Base-by-base conservation (phyloP, 2,888 invertebrate genomes). In the Epinotia brunnichana region DNA sequence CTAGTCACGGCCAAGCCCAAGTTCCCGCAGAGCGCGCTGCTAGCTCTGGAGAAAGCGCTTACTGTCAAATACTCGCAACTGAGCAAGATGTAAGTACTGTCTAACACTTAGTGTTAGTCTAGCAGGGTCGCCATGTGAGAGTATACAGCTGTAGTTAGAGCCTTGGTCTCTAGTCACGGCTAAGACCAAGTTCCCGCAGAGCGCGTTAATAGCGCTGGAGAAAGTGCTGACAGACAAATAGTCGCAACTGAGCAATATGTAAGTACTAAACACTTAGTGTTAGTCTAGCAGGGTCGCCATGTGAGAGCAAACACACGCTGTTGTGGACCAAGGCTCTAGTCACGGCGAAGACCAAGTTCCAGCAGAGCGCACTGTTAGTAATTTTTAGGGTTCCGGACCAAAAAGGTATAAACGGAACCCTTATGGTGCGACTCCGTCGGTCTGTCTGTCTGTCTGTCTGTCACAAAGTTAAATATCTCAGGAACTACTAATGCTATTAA, bases 211-310 rank as follows among this genome's bases (percentile, higher is more conserved):
- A 67, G 94, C 95, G 0, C 81, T 98, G 29, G 97, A 98, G 84
- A 97, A 97, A 84, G 96, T 95, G 79, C 91, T 98, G 56, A 95
- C 96, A 1, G 95, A 95, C 41, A 97, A 96, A 88, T 96, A 96
- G 80, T 96, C 97, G 69, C 96, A 97, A 85, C 86, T 98, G 4
- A 95, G 96, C 75, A 97, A 97, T 94, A 95, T 98, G 97, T 98
- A 87, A 95, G 96, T 95, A 76, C 24, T 2, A 5, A 15, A 15
- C 13, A 41, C 21, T 24, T 24, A 24, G 2, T 24, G 21, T 24
- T 24, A 24, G 21, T 24, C 41, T 41, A 41, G 41, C 41, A 41
- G 41, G 41, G 10, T 10, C 41, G 11, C 11, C 41, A 41, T 11
- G 41, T 10, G 11, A 10, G 41, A 11, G 41, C 11, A 2, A 35